Evolutionary conservation across 2,797 vertebrate species (phyloP).

Genomic region (Scomberomorus guttatus): DNA sequence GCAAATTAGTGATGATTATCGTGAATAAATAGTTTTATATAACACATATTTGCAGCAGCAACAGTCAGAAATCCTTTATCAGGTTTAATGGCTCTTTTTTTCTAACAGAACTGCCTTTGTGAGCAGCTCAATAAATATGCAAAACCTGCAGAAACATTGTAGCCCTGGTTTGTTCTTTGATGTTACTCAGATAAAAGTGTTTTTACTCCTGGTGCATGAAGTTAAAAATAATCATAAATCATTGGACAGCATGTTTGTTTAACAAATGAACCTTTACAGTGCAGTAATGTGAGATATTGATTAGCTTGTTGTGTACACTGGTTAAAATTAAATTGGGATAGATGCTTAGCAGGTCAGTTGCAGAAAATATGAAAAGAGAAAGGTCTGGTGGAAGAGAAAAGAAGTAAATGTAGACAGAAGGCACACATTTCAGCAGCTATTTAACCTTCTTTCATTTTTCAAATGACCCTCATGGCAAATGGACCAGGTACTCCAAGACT

Average conservation of each 20-base stretch:
- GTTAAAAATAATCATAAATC: neutral
- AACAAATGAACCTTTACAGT: neutral
- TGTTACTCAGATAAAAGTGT: neutral
- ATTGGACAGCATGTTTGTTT: neutral
- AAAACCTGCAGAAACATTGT: neutral
- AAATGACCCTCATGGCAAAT: neutral
- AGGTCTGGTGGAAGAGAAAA: neutral
- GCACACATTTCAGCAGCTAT: neutral
- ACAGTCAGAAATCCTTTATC: neutral
- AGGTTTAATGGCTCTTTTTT: neutral
- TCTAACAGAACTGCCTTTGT: neutral
- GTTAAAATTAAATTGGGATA: neutral
- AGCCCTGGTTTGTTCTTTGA: neutral
- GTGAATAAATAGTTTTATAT: neutral
- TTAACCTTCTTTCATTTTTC: neutral
- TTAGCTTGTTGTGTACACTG: neutral
- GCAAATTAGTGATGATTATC: conserved; percentile 11
- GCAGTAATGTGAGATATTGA: neutral
- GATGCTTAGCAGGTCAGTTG: neutral
- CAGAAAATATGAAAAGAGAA: neutral
- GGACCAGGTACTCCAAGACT: neutral
- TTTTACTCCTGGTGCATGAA: neutral
- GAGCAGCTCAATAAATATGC: conserved; percentile 7
- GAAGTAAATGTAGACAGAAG: neutral
- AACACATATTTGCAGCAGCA: conserved; percentile 1